These are phyloP conservation scores for Nomada ruficornis DNA, from an alignment of 2,888 invertebrate species.

Conservation along the genomic window DNA sequence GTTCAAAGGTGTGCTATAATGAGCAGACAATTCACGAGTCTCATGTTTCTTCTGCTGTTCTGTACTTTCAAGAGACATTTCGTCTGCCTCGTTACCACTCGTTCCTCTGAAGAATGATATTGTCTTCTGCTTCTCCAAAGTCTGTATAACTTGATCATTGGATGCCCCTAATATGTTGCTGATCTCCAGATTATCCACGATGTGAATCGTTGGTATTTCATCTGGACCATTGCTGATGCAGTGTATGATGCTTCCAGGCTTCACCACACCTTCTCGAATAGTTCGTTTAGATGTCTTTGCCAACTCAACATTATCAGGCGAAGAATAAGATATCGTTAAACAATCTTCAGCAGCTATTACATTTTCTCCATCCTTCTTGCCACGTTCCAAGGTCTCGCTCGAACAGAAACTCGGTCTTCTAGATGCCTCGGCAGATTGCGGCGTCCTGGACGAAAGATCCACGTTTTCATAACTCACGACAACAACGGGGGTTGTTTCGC, in stretches of 20 bases:
- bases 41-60: slow-evolving; percentile 34
- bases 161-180: slow-evolving; percentile 65
- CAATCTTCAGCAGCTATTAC: slow-evolving; percentile 52
- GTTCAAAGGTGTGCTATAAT: slow-evolving; percentile 25
- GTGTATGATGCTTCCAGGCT: slow-evolving; percentile 75
- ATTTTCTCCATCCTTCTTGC: slow-evolving; percentile 31
- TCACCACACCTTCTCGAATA: slow-evolving; percentile 64
- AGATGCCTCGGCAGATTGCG: slow-evolving; percentile 36
- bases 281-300: slow-evolving; percentile 47
- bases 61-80: slow-evolving; percentile 19
- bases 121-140: slow-evolving; percentile 54
- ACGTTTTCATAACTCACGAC: slow-evolving; percentile 76
- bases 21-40: background rate
- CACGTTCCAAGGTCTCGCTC: slow-evolving; percentile 30
- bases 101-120: slow-evolving; percentile 56
- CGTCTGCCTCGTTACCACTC: slow-evolving; percentile 20
- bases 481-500: slow-evolving; percentile 70
- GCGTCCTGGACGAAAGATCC: slow-evolving; percentile 62
- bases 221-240: slow-evolving; percentile 76
- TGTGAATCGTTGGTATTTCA: slow-evolving; percentile 81
- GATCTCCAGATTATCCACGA: slow-evolving; percentile 80
- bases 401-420: slow-evolving; percentile 31
- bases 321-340: slow-evolving; percentile 58
- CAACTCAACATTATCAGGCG: slow-evolving; percentile 45
- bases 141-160: slow-evolving; percentile 50